Evolutionary conservation across 2,113 vertebrate species (phyloP), one percentile per base, ranked within the genome.

Genomic region (Scolopax mira): DNA sequence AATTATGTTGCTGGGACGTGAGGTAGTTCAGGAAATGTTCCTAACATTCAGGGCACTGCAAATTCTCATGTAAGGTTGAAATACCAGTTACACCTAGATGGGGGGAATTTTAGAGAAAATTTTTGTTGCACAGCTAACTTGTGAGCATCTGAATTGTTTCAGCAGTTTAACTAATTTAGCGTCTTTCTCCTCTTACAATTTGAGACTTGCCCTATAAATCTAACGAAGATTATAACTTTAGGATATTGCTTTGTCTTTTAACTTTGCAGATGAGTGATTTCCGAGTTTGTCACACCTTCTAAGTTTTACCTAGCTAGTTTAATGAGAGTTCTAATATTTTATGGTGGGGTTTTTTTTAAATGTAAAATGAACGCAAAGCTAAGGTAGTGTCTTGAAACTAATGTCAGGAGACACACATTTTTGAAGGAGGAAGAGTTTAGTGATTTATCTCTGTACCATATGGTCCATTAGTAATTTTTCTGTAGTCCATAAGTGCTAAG

Each of bases 1-100:
- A 81, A 54, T 84, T 80, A 72, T 52, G 83, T 78, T 89, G 33
- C 85, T 90, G 93, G 79, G 88, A 94, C 18, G 30, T 92, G 90
- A 90, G 75, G 83, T 90, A 67, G 3, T 78, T 89, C 78, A 73
- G 81, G 87, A 91, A 89, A 31, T 1, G 2, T 85, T 91, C 80
- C 52, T 67, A 61, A 69, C 31, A 0, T 48, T 14, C 51, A 44
- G 35, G 55, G 52, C 18, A 18, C 11, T 37, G 6, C 77, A 57
- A 2, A 11, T 18, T 60, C 42, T 72, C 69, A 1, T 16, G 69
- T 71, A 23, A 64, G 5, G 1, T n/a, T 67, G 77, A 74, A 67
- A 74, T 67, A 70, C 75, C 1, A 2, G 79, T 83, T 78, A 11
- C 52, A 48, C 31, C 23, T 22, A 18, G 7, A 1, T 15, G n/a